Conservation (phyloP, 1,140 invertebrate species). For the Contarinia nasturtii region DNA sequence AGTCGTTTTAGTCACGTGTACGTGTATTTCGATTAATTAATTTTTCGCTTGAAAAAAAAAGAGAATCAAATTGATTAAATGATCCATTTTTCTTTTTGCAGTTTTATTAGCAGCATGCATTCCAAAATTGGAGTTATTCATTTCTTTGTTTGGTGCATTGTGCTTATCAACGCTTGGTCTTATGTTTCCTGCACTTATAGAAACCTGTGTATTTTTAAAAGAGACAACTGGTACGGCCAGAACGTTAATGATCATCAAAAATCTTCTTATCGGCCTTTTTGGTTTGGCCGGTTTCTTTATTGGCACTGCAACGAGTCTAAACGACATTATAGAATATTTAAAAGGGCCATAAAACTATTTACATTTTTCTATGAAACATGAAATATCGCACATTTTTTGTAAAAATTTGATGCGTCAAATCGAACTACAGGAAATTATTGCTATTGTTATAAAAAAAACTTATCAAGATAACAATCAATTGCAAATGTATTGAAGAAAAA, state of each 20-base stretch:
- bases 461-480: no score
- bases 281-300: constrained; percentile 59
- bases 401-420: no score
- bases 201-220: constrained; percentile 54
- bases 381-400: no score
- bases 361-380: no score
- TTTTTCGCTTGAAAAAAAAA: no score
- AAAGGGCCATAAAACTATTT: no score
- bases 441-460: no score
- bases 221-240: constrained; percentile 27
- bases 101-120: constrained; percentile 58
- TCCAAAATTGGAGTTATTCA: constrained; percentile 69
- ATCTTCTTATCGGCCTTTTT: constrained; percentile 43
- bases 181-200: constrained; percentile 76
- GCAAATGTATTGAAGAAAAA: no score
- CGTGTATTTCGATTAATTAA: no score
- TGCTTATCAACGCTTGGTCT: constrained; percentile 70
- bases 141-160: constrained; percentile 67
- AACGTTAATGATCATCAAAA: constrained; percentile 42
- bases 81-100: constrained; percentile 26
- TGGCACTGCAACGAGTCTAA: constrained; percentile 55
- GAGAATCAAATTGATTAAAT: not conserved
- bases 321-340: constrained; percentile 62
- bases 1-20: constrained; percentile 55
- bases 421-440: no score